Evolutionary conservation across 2,113 vertebrate species (phyloP).

Genomic region (Periophthalmodon schlosseri): DNA sequence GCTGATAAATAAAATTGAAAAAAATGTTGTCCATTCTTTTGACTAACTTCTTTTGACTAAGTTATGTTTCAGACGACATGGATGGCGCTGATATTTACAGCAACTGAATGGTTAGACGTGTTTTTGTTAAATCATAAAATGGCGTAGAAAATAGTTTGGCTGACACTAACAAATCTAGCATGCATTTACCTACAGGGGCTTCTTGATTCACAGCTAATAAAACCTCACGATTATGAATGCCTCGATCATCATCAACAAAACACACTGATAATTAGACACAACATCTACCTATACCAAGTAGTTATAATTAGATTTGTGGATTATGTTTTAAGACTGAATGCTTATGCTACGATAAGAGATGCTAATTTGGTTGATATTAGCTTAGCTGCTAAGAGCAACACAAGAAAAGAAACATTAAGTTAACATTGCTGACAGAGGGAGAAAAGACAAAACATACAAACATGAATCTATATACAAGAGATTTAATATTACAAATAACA

Average conservation of each 20-base stretch:
- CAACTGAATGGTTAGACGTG: neutral
- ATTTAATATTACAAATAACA: neutral
- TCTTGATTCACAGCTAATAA: neutral
- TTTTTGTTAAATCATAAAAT: neutral
- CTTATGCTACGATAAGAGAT: neutral
- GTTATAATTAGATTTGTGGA: neutral
- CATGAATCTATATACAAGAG: neutral
- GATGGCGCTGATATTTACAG: too few relatives aligned
- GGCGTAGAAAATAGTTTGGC: neutral
- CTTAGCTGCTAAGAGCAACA: neutral
- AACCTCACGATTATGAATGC: neutral
- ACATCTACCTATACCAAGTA: neutral
- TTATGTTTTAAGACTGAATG: neutral
- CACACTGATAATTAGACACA: neutral
- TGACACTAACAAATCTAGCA: neutral
- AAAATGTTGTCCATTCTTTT: neutral
- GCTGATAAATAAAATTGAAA: conserved; percentile 53
- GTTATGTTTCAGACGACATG: neutral
- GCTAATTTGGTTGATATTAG: neutral
- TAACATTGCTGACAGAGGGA: neutral
- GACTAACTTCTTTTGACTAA: neutral
- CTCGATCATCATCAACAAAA: neutral
- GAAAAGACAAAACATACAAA: neutral
- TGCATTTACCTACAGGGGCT: neutral
- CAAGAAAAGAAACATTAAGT: neutral